These are phyloP conservation scores for Aptenodytes forsteri DNA, from an alignment of 2,113 vertebrate genomes.

Conservation along the genomic window DNA sequence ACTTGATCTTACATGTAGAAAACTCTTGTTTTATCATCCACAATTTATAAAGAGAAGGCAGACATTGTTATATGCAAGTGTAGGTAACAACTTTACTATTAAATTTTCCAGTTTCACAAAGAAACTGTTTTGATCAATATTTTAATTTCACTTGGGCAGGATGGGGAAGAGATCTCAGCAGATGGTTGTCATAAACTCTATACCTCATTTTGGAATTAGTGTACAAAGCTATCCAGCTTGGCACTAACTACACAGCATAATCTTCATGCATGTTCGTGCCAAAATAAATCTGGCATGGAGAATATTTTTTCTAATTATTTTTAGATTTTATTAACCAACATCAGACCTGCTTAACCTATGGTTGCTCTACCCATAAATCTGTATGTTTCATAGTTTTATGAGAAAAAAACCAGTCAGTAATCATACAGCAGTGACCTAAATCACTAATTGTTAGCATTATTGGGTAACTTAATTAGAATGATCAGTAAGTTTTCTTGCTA, in stretches of 20 bases:
- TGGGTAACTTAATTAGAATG: neutral
- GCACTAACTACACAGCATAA: constrained; percentile 14
- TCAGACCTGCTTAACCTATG: constrained; percentile 39
- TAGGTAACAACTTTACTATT: constrained; percentile 25
- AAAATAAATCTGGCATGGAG: constrained; percentile 58
- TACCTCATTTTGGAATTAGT: constrained; percentile 50
- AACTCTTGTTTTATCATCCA: neutral
- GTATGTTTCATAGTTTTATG: neutral
- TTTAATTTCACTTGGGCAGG: constrained; percentile 59
- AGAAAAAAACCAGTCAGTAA: neutral
- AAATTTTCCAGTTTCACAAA: constrained; percentile 36
- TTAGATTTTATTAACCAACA: constrained; percentile 59
- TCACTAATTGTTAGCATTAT: neutral
- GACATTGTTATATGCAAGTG: neutral
- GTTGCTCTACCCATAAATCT: constrained; percentile 14
- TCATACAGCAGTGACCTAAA: neutral
- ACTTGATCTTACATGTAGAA: neutral
- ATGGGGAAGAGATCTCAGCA: constrained; percentile 58
- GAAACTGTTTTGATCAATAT: constrained; percentile 62
- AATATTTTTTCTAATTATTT: constrained; percentile 67
- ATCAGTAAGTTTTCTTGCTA: neutral
- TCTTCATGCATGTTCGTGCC: constrained; percentile 66
- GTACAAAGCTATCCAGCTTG: constrained; percentile 60
- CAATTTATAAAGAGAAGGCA: constrained; percentile 6
- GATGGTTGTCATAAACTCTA: constrained; percentile 67